phyloP scores from a whole-genome alignment of 2,113 vertebrate genomes.

The Triplophysa siluroides region DNA sequence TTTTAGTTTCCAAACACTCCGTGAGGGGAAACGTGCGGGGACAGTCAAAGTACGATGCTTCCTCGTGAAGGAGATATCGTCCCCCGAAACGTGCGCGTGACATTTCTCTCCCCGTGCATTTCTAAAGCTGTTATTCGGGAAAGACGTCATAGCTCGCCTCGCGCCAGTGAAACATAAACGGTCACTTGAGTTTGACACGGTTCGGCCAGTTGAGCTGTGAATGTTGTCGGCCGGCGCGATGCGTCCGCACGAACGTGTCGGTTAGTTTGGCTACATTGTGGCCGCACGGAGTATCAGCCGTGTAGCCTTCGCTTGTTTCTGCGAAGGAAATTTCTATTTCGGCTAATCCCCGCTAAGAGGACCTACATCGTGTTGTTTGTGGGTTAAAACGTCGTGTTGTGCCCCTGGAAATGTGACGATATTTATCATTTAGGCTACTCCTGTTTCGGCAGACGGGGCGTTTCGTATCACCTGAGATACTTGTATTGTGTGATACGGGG shows the following conservation, averaged over 20 bases:
- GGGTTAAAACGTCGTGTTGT: slow-evolving; percentile 27
- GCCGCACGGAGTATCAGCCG: slow-evolving; percentile 50
- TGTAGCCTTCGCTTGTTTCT: slow-evolving; percentile 46
- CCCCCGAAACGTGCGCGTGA: slow-evolving; percentile 43
- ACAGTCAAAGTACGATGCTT: slow-evolving; percentile 56
- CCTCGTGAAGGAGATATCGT: slow-evolving; percentile 48
- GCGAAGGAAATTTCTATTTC: slow-evolving; percentile 45
- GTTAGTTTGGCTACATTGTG: slow-evolving; percentile 61
- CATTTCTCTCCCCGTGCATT: slow-evolving; percentile 39
- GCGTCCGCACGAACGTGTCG: slow-evolving; percentile 63
- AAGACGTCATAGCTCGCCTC: slow-evolving; percentile 48
- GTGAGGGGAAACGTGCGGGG: slow-evolving; percentile 48
- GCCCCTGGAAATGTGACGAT: not conserved
- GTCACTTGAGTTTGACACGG: slow-evolving; percentile 22
- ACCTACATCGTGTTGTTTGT: slow-evolving; percentile 22
- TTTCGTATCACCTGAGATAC: slow-evolving; percentile 63
- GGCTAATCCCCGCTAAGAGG: slow-evolving; percentile 37
- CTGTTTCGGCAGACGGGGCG: slow-evolving; percentile 5
- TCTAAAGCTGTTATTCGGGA: slow-evolving; percentile 44
- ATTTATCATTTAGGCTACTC: slow-evolving; percentile 10
- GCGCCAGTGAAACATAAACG: slow-evolving; percentile 32
- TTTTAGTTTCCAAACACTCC: slow-evolving; percentile 54
- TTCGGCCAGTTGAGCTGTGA: slow-evolving; percentile 11
- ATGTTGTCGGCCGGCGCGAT: slow-evolving; percentile 11
- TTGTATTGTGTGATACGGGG: slow-evolving; percentile 54